Evolutionary conservation across 2,888 invertebrate species (phyloP).

Genomic region (Biston stratarius): DNA sequence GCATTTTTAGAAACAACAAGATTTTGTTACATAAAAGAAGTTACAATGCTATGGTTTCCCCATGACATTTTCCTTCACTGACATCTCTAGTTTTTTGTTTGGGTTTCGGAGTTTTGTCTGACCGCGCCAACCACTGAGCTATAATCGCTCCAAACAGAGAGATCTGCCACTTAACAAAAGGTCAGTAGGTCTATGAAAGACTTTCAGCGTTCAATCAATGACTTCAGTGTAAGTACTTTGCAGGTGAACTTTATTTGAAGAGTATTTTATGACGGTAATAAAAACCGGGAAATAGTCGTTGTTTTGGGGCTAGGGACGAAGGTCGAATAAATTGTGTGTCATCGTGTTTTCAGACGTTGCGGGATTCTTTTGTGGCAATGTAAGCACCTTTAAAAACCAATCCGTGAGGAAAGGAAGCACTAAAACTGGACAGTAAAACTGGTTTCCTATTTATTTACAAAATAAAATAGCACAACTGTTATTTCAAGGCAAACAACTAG

Average conservation of each 20-base stretch:
- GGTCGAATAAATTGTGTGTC: slow-evolving; percentile 46
- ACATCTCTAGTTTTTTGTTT: too few species aligned
- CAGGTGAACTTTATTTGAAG: slow-evolving; percentile 44
- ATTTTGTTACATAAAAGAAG: slow-evolving; percentile 8
- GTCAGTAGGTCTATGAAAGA: background rate
- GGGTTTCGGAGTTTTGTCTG: too few species aligned
- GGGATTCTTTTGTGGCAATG: slow-evolving; percentile 22
- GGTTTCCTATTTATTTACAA: slow-evolving; percentile 10
- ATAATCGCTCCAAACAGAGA: too few species aligned
- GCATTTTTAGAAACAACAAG: slow-evolving; percentile 49
- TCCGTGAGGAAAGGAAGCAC: slow-evolving; percentile 20
- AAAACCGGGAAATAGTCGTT: slow-evolving; percentile 39
- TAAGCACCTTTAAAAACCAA: slow-evolving; percentile 31
- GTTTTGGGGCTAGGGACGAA: slow-evolving; percentile 40
- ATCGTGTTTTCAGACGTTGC: slow-evolving; percentile 30
- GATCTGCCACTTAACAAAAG: too few species aligned
- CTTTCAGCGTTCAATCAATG: background rate
- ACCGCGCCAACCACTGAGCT: too few species aligned
- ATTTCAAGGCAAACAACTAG: background rate
- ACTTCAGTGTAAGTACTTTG: slow-evolving; percentile 9
- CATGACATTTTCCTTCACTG: background rate
- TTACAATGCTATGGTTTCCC: background rate
- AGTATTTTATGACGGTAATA: slow-evolving; percentile 43
- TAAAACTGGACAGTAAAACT: slow-evolving; percentile 21
- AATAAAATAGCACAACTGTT: background rate